Base-by-base conservation (phyloP, 2,888 invertebrate species). In the Dioctria linearis region DNA sequence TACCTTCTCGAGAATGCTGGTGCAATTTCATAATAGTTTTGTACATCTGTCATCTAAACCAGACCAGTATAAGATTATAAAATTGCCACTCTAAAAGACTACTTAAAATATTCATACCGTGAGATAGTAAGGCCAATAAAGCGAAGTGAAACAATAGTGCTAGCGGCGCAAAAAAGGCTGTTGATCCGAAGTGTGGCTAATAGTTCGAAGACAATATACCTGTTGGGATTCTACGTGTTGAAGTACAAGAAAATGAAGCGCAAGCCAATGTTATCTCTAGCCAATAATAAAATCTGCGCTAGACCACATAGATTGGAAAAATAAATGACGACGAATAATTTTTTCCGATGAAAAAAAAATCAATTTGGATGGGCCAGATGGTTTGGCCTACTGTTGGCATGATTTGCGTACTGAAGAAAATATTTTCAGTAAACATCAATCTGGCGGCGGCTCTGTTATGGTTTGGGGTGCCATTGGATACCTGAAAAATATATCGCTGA, bases 321-420 rank as follows among this genome's bases (percentile, higher is more conserved):
- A 4, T 8, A 4, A 63, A 63, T 8, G 25, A 37, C 63, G 65
- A n/a, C n/a, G n/a, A n/a, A n/a, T n/a, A n/a, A n/a, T n/a, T n/a
- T n/a, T n/a, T n/a, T n/a, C n/a, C n/a, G n/a, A n/a, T n/a, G n/a
- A n/a, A n/a, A n/a, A n/a, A n/a, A n/a, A n/a, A n/a, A n/a, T n/a
- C n/a, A n/a, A 75, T 42, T 11, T 75, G 1, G 80, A 80, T 40
- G 80, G 65, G 5, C 80, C 80, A 42, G 80, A 80, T 57, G 80
- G 65, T 9, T 75, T 46, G n/a, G 11, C 11, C 0, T 75, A 75
- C 51, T 80, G 75, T 54, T 80, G 43, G 37, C 80, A 67, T 39
- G 80, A 80, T 49, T 69, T 69, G 2, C 59, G 80, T 3, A 80
- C 39, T 13, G 69, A 80, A 61, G 61, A 51, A 57, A 13, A n/a